phyloP scores from a whole-genome alignment of 2,113 vertebrate genomes.

The Orientallactaga bullata region DNA sequence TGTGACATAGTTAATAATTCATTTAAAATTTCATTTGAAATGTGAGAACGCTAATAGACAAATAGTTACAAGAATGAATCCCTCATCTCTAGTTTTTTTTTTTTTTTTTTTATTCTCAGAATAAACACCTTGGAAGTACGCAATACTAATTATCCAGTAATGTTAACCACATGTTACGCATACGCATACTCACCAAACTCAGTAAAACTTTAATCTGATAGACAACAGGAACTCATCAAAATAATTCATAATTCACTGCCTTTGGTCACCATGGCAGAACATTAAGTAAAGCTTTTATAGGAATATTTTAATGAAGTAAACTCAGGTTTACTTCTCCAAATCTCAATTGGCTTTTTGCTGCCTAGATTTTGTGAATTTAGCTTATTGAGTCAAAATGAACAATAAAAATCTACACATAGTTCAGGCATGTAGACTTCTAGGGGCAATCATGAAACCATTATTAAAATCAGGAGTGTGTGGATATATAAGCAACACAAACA shows the following conservation, averaged over 20 bases:
- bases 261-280: background rate
- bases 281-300: slow-evolving; percentile 47
- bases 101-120: slow-evolving; percentile 32
- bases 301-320: slow-evolving; percentile 76
- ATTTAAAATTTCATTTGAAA: slow-evolving; percentile 50
- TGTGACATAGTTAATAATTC: too few relatives aligned
- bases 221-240: slow-evolving; percentile 31
- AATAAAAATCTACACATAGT: too few relatives aligned
- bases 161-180: background rate
- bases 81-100: background rate
- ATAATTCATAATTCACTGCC: background rate
- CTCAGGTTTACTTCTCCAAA: slow-evolving; percentile 57
- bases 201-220: slow-evolving; percentile 43
- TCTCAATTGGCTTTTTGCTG: slow-evolving; percentile 55
- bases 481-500: too few relatives aligned
- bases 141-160: slow-evolving; percentile 26
- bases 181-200: slow-evolving; percentile 5
- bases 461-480: too few relatives aligned
- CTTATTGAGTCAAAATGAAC: background rate
- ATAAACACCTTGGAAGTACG: slow-evolving; percentile 13
- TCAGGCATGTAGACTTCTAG: too few relatives aligned
- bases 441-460: too few relatives aligned
- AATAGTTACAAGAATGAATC: background rate
- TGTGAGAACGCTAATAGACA: background rate
- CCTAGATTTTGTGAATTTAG: slow-evolving; percentile 74